phyloP scores from a whole-genome alignment of 2,797 vertebrate genomes.

The Acropternis orthonyx region DNA sequence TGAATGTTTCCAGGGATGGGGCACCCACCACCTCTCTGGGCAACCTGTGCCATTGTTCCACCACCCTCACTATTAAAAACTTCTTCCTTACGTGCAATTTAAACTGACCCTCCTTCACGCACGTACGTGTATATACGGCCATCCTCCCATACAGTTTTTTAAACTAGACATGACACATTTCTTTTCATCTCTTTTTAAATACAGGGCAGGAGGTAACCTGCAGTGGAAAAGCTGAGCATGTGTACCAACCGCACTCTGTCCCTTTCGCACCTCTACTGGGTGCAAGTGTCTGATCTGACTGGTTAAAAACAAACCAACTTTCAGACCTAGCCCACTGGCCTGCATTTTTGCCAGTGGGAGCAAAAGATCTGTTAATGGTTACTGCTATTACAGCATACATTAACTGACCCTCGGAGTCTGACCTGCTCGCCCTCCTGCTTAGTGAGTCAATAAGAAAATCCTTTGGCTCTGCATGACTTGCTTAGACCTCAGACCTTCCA shows the following conservation, averaged over 20 bases:
- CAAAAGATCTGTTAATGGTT: conserved; percentile 39
- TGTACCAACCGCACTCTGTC: rapidly evolving
- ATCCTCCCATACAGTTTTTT: background rate
- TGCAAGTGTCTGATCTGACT: background rate
- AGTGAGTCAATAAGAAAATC: conserved; percentile 52
- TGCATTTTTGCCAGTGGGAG: background rate
- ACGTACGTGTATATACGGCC: background rate
- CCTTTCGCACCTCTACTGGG: background rate
- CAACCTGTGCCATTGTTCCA: background rate
- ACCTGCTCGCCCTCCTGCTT: conserved; percentile 15
- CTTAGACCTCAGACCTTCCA: conserved; percentile 25
- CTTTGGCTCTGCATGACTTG: conserved; percentile 47
- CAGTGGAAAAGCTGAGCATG: background rate
- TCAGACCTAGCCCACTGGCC: background rate
- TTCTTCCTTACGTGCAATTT: background rate
- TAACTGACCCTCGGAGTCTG: background rate
- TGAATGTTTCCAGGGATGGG: background rate
- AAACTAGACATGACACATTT: background rate
- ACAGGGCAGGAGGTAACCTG: background rate
- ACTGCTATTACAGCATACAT: conserved; percentile 23
- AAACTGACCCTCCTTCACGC: background rate
- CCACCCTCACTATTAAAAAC: background rate
- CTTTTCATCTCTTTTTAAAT: background rate
- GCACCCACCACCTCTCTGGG: background rate
- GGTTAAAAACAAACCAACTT: background rate